Conservation (phyloP, 1,140 invertebrate genomes). For the Anastrepha obliqua region DNA sequence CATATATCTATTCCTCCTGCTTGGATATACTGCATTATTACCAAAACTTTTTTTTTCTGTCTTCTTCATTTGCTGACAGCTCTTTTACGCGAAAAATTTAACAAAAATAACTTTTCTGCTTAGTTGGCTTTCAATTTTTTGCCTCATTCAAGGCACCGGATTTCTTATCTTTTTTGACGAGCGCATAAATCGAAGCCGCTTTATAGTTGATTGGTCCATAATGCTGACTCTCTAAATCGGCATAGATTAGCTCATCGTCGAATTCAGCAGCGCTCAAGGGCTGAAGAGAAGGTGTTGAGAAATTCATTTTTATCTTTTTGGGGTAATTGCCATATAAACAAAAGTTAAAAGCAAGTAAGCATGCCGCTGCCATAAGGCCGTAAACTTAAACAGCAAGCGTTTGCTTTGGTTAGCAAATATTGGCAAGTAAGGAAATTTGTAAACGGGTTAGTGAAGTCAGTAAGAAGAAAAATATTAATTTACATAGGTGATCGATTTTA, state of each 20-base stretch:
- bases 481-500: no score
- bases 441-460: no score
- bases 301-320: not conserved
- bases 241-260: slow-evolving; percentile 89
- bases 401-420: no score
- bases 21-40: not conserved
- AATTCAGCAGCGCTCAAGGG: slow-evolving; percentile 77
- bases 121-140: slow-evolving; percentile 60
- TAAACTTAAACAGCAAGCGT: no score
- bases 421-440: no score
- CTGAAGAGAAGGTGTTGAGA: slow-evolving; percentile 70
- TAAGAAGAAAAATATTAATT: no score
- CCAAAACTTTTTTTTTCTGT: not conserved
- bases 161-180: slow-evolving; percentile 80
- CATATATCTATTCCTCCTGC: not conserved
- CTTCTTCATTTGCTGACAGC: no score
- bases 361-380: no score
- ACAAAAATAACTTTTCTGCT: no score
- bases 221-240: slow-evolving; percentile 88
- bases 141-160: slow-evolving; percentile 66
- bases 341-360: no score
- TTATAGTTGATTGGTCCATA: slow-evolving; percentile 92
- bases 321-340: no score
- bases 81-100: no score
- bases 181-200: slow-evolving; percentile 85